These are phyloP conservation scores for Agrochola lota DNA, from an alignment of 2,888 invertebrate species.

Conservation along the genomic window DNA sequence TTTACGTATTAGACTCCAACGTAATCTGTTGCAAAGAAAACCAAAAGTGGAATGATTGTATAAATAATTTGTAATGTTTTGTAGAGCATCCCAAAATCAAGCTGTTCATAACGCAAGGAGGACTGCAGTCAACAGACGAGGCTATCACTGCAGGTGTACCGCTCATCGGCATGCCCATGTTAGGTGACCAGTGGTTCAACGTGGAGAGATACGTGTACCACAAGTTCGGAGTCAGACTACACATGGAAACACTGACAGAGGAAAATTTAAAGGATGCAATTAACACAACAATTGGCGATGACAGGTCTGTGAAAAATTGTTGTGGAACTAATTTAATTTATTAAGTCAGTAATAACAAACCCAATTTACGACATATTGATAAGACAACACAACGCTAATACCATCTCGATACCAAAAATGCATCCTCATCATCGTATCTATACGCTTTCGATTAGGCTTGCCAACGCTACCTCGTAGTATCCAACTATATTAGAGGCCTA, in stretches of 20 bases:
- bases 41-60: background rate
- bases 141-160: slow-evolving; percentile 81
- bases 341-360: too few species aligned
- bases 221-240: slow-evolving; percentile 75
- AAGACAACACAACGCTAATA: too few species aligned
- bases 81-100: slow-evolving; percentile 84
- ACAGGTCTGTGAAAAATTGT: slow-evolving; percentile 62
- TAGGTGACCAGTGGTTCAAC: slow-evolving; percentile 83
- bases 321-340: too few species aligned
- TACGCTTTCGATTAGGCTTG: too few species aligned
- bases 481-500: too few species aligned
- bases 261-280: slow-evolving; percentile 70
- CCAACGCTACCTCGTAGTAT: too few species aligned
- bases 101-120: slow-evolving; percentile 83
- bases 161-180: slow-evolving; percentile 81
- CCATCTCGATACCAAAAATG: background rate
- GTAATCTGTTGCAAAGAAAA: background rate
- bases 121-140: slow-evolving; percentile 83
- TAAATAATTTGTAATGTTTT: slow-evolving; percentile 34
- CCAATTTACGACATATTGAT: too few species aligned
- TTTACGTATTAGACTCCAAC: background rate
- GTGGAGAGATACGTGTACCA: slow-evolving; percentile 72
- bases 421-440: background rate
- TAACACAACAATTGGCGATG: slow-evolving; percentile 61
- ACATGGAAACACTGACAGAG: slow-evolving; percentile 72